A percentile compares a stretch with the other conserved stretches of the same genome.
phyloP scores from a whole-genome alignment of 2,888 invertebrate species.

The Hydrotaea diabolus region DNA sequence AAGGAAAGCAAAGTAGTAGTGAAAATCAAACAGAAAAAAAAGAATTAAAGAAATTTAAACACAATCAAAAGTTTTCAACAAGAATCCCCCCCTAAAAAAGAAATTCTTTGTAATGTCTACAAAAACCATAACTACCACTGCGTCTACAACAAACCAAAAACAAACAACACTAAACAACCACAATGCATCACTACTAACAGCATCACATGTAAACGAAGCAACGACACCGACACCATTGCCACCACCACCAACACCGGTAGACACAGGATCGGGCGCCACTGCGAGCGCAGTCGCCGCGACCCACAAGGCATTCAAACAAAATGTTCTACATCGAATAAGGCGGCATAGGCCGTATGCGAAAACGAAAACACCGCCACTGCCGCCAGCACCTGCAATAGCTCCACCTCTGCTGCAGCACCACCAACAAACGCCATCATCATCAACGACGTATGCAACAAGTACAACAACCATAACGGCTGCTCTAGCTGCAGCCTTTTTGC shows the following conservation, averaged over 20 bases:
- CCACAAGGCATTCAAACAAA: conserved; percentile 54
- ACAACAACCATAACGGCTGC: conserved; percentile 65
- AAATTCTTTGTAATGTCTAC: conserved; percentile 69
- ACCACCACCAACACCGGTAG: conserved; percentile 33
- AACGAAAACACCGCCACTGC: conserved; percentile 43
- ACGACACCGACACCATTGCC: conserved; percentile 26
- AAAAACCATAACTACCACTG: conserved; percentile 44
- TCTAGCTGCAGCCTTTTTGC: conserved; percentile 62
- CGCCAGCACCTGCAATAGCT: neutral
- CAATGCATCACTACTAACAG: conserved; percentile 1
- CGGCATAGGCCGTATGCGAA: conserved; percentile 54
- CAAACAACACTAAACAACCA: conserved; percentile 53
- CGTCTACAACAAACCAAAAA: conserved; percentile 44
- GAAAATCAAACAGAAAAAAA: neutral
- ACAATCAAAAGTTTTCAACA: conserved; percentile 43
- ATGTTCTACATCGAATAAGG: conserved; percentile 57
- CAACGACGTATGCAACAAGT: conserved; percentile 48
- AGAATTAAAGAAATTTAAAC: no score
- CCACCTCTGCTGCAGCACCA: no score
- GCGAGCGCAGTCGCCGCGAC: conserved; percentile 25
- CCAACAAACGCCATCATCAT: conserved; percentile 31
- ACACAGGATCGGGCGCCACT: conserved; percentile 60
- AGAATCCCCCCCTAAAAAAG: no score
- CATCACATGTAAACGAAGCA: conserved; percentile 19
- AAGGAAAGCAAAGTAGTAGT: neutral